A percentile compares a stretch with the other conserved stretches of the same genome.
Evolutionary conservation across 2,888 invertebrate genomes (phyloP).

Genomic region (Eledone cirrhosa): DNA sequence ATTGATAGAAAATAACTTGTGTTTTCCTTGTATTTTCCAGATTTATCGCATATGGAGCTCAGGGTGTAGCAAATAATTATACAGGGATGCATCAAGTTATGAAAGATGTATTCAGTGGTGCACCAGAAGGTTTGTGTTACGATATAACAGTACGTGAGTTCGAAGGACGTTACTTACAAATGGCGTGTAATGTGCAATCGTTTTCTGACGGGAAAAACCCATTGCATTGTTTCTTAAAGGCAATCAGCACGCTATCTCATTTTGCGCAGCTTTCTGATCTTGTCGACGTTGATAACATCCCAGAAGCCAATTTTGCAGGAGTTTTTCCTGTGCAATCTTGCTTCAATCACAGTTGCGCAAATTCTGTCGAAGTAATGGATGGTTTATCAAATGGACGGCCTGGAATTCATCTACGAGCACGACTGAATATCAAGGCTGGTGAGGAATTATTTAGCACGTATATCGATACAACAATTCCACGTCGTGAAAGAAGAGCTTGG

Average conservation of each 20-base stretch:
- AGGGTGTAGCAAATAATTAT: slow-evolving; percentile 41
- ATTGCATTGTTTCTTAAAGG: slow-evolving; percentile 40
- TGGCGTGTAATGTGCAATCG: slow-evolving; percentile 53
- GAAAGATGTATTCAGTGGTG: slow-evolving; percentile 47
- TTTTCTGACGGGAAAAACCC: slow-evolving; percentile 51
- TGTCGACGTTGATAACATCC: slow-evolving; percentile 30
- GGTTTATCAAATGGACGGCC: slow-evolving; percentile 41
- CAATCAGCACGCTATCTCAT: slow-evolving; percentile 36
- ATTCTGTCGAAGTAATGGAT: slow-evolving; percentile 49
- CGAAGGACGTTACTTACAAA: slow-evolving; percentile 48
- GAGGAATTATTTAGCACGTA: slow-evolving; percentile 50
- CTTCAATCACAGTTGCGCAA: slow-evolving; percentile 55
- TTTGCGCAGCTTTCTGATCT: background rate
- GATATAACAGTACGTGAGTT: slow-evolving; percentile 50
- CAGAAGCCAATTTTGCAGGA: slow-evolving; percentile 55
- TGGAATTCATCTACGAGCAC: slow-evolving; percentile 31
- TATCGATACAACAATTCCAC: slow-evolving; percentile 43
- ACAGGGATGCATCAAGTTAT: slow-evolving; percentile 49
- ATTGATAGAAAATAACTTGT: background rate
- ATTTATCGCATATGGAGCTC: slow-evolving; percentile 49
- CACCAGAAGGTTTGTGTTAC: slow-evolving; percentile 38
- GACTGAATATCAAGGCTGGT: slow-evolving; percentile 32
- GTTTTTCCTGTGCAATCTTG: slow-evolving; percentile 56
- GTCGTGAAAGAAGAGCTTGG: slow-evolving; percentile 46
- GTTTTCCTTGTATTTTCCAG: slow-evolving; percentile 33